Conservation (phyloP, 64 coral and sea anemone species). For the Cladopsammia gracilis region DNA sequence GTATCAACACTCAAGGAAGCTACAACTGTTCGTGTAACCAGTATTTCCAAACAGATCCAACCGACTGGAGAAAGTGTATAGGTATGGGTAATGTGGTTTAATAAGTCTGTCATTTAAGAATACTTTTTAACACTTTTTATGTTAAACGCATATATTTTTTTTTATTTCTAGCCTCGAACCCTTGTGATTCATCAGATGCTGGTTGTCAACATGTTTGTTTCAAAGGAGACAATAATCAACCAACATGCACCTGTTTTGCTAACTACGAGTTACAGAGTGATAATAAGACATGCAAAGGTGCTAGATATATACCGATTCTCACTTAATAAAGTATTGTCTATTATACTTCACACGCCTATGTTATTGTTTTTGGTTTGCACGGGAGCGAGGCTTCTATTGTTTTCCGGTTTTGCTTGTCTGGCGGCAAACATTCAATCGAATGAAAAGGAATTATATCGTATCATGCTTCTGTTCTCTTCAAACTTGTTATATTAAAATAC, state of each 20-base stretch:
- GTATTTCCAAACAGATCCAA: neutral
- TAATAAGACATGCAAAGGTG: conserved; percentile 39
- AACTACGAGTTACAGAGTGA: conserved; percentile 22
- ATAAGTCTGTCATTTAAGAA: too few relatives aligned
- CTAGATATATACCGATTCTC: neutral
- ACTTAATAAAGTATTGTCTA: neutral
- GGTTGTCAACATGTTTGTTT: conserved; percentile 46
- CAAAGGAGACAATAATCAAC: neutral
- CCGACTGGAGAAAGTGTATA: conserved; percentile 2
- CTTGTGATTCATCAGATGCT: neutral
- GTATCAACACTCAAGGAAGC: conserved; percentile 31
- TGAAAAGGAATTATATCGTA: too few relatives aligned
- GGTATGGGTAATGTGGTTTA: neutral
- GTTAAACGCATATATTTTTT: neutral
- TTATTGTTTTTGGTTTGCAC: too few relatives aligned
- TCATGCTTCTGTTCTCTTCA: too few relatives aligned
- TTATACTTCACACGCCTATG: too few relatives aligned
- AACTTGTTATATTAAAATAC: too few relatives aligned
- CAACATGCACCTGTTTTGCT: conserved; percentile 11
- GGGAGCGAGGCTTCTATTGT: too few relatives aligned
- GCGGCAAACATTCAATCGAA: too few relatives aligned
- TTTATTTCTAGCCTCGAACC: conserved; percentile 5
- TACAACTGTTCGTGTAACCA: conserved; percentile 37
- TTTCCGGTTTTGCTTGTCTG: too few relatives aligned
- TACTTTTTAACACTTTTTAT: too few relatives aligned